Conservation (phyloP, 2,113 vertebrate species). For the Microcebus tavaratra region DNA sequence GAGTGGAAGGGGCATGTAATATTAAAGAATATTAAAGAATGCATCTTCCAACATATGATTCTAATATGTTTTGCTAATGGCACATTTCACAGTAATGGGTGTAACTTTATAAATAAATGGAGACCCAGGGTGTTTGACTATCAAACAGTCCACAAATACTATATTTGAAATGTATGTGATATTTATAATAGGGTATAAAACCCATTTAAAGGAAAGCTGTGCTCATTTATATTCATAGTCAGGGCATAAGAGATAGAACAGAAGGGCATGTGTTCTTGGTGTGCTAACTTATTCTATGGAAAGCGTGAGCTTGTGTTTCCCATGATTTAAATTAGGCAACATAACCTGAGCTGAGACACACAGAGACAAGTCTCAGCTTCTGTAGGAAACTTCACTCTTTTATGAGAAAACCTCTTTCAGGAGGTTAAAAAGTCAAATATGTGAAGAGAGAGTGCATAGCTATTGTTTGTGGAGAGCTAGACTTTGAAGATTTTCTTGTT, state of each 20-base stretch:
- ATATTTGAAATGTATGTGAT: not conserved
- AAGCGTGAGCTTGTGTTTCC: not conserved
- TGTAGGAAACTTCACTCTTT: not conserved
- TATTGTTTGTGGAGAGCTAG: not conserved
- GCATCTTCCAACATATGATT: not conserved
- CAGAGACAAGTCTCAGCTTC: not conserved
- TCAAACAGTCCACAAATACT: not conserved
- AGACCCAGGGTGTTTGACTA: not conserved
- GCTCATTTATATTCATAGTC: constrained; percentile 9
- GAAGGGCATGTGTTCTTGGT: not conserved
- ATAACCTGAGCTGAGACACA: not conserved
- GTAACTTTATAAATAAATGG: not conserved
- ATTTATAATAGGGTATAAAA: not conserved
- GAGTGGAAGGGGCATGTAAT: not conserved
- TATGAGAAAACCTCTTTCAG: not conserved
- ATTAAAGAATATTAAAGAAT: not conserved
- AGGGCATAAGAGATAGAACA: not conserved
- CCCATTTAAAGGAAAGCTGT: not conserved
- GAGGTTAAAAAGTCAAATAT: not conserved
- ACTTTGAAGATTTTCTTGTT: not conserved
- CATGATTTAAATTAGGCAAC: not conserved
- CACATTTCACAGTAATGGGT: not conserved
- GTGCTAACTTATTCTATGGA: not conserved
- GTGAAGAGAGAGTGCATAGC: not conserved
- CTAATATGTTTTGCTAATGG: not conserved